Percentiles rank a stretch among this genome's conserved stretches.
These are phyloP conservation scores for Sciurus carolinensis DNA, from an alignment of 2,797 vertebrate species.

Conservation along the genomic window DNA sequence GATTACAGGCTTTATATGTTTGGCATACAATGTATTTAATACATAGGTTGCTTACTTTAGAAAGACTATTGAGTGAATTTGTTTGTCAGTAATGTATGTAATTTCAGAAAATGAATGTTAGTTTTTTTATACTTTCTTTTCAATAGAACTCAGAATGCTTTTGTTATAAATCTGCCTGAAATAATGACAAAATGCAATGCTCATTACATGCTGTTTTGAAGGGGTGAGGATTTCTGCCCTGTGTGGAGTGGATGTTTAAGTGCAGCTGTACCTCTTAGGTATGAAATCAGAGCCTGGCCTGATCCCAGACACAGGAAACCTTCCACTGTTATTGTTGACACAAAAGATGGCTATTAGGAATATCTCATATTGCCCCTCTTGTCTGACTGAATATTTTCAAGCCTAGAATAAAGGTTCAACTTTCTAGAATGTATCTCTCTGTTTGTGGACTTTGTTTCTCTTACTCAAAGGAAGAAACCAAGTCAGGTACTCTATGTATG, in stretches of 20 bases:
- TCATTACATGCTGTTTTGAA: not conserved
- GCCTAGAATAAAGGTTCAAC: not conserved
- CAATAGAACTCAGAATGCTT: not conserved
- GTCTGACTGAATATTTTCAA: conserved; percentile 17
- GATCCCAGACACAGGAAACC: not conserved
- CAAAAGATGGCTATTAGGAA: not conserved
- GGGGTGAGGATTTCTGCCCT: not conserved
- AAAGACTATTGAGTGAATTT: not conserved
- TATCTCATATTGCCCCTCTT: not conserved
- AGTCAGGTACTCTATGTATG: not conserved
- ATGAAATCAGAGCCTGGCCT: not conserved
- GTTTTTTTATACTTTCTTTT: conserved; percentile 27
- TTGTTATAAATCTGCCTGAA: conserved; percentile 7
- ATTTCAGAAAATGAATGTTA: conserved; percentile 62
- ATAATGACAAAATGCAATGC: not conserved
- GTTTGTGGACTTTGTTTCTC: not conserved
- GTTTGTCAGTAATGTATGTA: not conserved
- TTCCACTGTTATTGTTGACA: not conserved
- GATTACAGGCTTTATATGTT: not conserved
- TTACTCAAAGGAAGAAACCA: not conserved
- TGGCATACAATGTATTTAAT: not conserved
- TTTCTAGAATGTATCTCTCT: not conserved
- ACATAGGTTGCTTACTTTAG: not conserved
- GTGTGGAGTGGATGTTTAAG: not conserved
- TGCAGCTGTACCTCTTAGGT: not conserved